Evolutionary conservation across 1,140 invertebrate genomes (phyloP), one percentile per base, ranked within the genome.

Genomic region (Pachyrhynchus sulphureomaculatus): DNA sequence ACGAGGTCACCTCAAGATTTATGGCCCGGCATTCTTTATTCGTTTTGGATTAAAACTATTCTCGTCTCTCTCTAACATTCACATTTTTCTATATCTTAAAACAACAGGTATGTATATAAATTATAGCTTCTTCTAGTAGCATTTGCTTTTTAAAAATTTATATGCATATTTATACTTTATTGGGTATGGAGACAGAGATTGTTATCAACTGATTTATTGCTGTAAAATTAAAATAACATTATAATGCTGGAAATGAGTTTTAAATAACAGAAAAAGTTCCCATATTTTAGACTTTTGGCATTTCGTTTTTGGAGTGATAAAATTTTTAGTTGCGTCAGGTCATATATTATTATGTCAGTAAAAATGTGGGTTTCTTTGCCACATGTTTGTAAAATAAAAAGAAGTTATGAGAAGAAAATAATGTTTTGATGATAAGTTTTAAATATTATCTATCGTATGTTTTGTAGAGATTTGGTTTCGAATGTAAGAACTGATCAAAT

Each of bases 1-100:
- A 76, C 75, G 75, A 76, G 75, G 73, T 76, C 75, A 74, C 70
- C 65, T 55, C 55, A 68, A 75, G 75, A 76, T 76, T 76, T 76
- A 76, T 75, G 65, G 69, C 64, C 47, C 66, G 64, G 68, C 72
- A 73, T 76, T 72, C 73, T 74, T 72, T 73, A 67, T 60, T 60
- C 73, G 68, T 72, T 74, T 74, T 68, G 73, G 73, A 75, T 75
- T 75, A 72, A 73, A 72, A 70, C 65, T 32, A 39, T 20, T 23
- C 41, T 51, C 26, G 34, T 61, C 58, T 61, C 49, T 13, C 24
- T 61, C 58, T 36, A 18, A 29, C 41, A 55, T 66, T 68, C 64
- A 66, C 66, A 71, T 68, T 72, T 74, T 72, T 74, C 42, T 68
- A 74, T 70, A 72, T 72, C 53, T 57, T 64, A 63, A 62, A 72